Conservation (phyloP, 2,888 invertebrate genomes). For the Tanypteryx hageni region DNA sequence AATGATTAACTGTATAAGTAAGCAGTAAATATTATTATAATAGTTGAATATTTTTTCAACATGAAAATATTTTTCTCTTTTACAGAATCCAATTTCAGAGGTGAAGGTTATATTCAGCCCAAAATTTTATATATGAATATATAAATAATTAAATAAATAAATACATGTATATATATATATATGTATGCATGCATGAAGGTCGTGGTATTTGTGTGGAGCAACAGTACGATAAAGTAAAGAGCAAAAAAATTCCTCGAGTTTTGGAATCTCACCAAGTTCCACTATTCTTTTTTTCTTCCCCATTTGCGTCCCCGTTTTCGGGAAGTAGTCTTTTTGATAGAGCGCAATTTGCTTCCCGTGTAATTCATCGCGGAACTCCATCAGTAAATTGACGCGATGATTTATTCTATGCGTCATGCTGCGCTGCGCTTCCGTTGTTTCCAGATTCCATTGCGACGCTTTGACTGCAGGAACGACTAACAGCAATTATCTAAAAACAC, state of each 20-base stretch:
- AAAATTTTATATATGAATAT: too few relatives aligned
- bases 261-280: background rate
- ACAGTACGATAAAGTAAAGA: background rate
- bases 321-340: background rate
- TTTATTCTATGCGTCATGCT: background rate
- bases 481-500: background rate
- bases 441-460: background rate
- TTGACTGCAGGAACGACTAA: background rate
- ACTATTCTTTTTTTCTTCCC: background rate
- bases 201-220: background rate
- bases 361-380: background rate
- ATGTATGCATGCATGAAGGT: too few relatives aligned
- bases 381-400: conserved; percentile 6
- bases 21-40: too few relatives aligned
- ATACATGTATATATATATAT: too few relatives aligned
- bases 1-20: too few relatives aligned
- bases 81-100: too few relatives aligned
- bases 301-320: background rate
- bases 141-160: too few relatives aligned
- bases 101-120: too few relatives aligned
- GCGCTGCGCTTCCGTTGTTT: conserved; percentile 9
- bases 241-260: background rate
- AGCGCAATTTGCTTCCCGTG: background rate
- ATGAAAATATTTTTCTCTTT: too few relatives aligned
- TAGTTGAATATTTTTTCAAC: too few relatives aligned